Evolutionary conservation across 2,113 vertebrate species (phyloP), one percentile per base, ranked within the genome.

Genomic region (Tenebrosternarchus preto): DNA sequence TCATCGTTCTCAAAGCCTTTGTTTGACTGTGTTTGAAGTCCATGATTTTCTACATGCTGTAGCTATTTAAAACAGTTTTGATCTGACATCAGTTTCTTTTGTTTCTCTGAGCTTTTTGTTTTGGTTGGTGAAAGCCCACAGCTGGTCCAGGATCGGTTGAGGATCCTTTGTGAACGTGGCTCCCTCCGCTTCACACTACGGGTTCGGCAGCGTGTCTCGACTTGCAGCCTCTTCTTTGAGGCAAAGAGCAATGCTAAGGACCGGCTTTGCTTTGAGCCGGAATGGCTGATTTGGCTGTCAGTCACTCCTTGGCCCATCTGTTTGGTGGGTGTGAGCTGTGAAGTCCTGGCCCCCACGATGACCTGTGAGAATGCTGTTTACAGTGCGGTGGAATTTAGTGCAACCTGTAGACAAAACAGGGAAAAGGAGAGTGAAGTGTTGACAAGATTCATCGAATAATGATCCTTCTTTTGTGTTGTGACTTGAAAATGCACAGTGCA

Each of bases 371-470:
- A 29, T 24, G 16, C 17, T 74, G 50, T 74, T 74, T 67, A 73
- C 60, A 57, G 2, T 50, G 1, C 19, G 43, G 29, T 17, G 71
- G 79, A 80, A 74, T 80, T 61, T 20, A 12, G 43, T 15, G 5
- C 33, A 25, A 11, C 64, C 31, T 39, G 31, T 22, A 12, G 29
- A 66, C 16, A 24, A 66, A 11, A 12, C 64, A 39, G 2, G 3
- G 63, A 68, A 36, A 5, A 12, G n/a, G 57, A 39, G 6, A 80
- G 24, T 46, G 61, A 63, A 67, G 78, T 74, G 71, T 66, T 80
- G 78, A 74, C 78, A 74, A 66, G 71, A 74, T 67, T 25, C 50
- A 12, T 19, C 50, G 73, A 80, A 80, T 80, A 59, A 80, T 80
- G 71, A 80, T 75, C 63, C 71, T 29, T 4, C 61, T 67, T 68